Percentiles rank a stretch among this genome's conserved stretches.
These are phyloP conservation scores for Oxystoma pomonae DNA, from an alignment of 2,888 invertebrate genomes.

Conservation along the genomic window DNA sequence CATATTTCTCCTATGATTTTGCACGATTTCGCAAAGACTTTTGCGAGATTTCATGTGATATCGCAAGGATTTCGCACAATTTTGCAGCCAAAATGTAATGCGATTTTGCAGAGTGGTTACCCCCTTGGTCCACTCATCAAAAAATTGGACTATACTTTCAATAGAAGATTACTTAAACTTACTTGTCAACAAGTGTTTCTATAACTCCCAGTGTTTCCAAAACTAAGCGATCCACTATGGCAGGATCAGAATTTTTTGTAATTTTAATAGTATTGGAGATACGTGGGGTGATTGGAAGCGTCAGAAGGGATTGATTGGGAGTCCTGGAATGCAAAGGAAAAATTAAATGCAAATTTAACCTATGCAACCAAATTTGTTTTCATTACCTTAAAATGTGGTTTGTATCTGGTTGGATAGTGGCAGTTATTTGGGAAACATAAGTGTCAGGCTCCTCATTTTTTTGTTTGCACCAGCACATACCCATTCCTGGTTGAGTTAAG, in stretches of 20 bases:
- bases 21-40: too few species aligned
- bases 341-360: not conserved
- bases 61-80: too few species aligned
- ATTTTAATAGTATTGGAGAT: conserved; percentile 27
- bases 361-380: not conserved
- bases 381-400: not conserved
- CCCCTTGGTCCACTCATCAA: too few species aligned
- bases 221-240: conserved; percentile 67
- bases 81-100: too few species aligned
- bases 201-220: conserved; percentile 77
- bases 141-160: not conserved
- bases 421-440: conserved; percentile 43
- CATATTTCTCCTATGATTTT: too few species aligned
- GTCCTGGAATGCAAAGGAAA: not conserved
- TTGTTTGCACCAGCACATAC: conserved; percentile 72
- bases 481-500: conserved; percentile 54
- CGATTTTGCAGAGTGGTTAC: too few species aligned
- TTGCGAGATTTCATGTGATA: too few species aligned
- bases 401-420: conserved; percentile 23
- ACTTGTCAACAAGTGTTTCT: conserved; percentile 81
- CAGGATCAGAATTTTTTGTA: conserved; percentile 43
- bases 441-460: conserved; percentile 53
- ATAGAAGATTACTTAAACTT: conserved; percentile 41
- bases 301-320: not conserved
- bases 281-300: conserved; percentile 29